Evolutionary conservation across 2,888 invertebrate genomes (phyloP), one percentile per base, ranked within the genome.

Genomic region (Leptopilina syphax): DNA sequence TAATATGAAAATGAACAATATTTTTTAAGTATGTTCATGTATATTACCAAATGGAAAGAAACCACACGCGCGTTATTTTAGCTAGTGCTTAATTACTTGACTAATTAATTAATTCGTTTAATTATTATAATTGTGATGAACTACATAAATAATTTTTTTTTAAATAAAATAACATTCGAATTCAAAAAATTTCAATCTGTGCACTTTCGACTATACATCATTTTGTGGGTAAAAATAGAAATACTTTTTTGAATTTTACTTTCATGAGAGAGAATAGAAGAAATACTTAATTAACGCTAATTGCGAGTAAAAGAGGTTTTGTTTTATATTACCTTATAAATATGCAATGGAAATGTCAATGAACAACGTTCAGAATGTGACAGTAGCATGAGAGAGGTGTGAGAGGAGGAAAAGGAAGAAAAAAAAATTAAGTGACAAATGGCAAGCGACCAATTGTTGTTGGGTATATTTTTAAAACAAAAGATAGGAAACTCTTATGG

Each of bases 381-480:
- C 57, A 57, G 54, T 57, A 34, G 73, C 34, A 57, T 34, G 24
- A 54, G 18, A 73, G 12, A 57, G 24, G 57, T 13, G 57, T 13
- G 4, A 73, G 18, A 41, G 57, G n/a, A 73, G 13, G 44, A 57
- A n/a, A 3, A 34, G 34, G 3, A 34, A 34, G 34, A 34, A 34
- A 73, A 73, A 73, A 73, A n/a, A 73, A 73, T 13, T 4, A 5
- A 57, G 54, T 73, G 73, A 73, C 34, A 57, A 73, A 73, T 57
- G 34, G n/a, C 34, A 57, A 73, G 57, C 73, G 34, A 57, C 57
- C 57, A 54, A 73, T 73, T 73, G 73, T 73, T 73, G 73, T 73
- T 73, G 12, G 27, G 34, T 73, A n/a, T 9, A 50, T 50, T 34
- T 73, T 73, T 57, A 34, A 41, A 34, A 41, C 34, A 73, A 54